A percentile compares a stretch with the other conserved stretches of the same genome.
Conservation (phyloP, 2,797 vertebrate species). For the Gallirallus australis region DNA sequence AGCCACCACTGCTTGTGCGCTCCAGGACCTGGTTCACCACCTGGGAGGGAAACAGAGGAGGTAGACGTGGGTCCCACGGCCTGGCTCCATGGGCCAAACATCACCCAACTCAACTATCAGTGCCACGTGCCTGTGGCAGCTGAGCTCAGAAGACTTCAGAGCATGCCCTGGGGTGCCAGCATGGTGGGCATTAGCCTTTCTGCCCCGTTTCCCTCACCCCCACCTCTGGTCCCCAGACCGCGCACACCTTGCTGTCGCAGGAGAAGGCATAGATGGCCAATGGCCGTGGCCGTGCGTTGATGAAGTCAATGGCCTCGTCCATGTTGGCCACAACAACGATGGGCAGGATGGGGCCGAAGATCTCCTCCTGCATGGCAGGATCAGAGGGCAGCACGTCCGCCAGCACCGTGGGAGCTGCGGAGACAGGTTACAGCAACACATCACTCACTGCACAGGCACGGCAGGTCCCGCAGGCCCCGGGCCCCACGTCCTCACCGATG, state of each 20-base stretch:
- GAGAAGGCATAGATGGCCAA: slow-evolving; percentile 89
- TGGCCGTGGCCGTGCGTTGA: slow-evolving; percentile 82
- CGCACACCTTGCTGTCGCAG: slow-evolving; percentile 84
- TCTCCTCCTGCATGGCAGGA: slow-evolving; percentile 88
- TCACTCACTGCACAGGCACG: fast-evolving
- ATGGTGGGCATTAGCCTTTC: not conserved
- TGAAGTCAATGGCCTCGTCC: slow-evolving; percentile 83
- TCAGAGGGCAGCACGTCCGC: slow-evolving; percentile 85
- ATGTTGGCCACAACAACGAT: slow-evolving; percentile 80
- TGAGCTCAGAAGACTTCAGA: not conserved
- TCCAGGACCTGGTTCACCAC: slow-evolving; percentile 84
- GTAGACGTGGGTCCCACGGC: fast-evolving
- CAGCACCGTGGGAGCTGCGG: slow-evolving; percentile 89
- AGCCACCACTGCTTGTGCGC: slow-evolving; percentile 87
- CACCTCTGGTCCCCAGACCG: not conserved
- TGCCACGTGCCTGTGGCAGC: too few relatives aligned
- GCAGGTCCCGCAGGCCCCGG: fast-evolving
- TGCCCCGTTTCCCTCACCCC: not conserved
- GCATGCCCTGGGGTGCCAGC: fast-evolving
- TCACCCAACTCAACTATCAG: not conserved
- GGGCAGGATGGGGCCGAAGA: slow-evolving; percentile 93
- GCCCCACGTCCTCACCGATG: slow-evolving; percentile 78
- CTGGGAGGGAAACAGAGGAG: slow-evolving; percentile 62
- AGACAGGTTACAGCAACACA: not conserved
- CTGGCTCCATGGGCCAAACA: not conserved